phyloP scores from a whole-genome alignment of 2,888 invertebrate genomes.

The Acrocyrtus sp. region DNA sequence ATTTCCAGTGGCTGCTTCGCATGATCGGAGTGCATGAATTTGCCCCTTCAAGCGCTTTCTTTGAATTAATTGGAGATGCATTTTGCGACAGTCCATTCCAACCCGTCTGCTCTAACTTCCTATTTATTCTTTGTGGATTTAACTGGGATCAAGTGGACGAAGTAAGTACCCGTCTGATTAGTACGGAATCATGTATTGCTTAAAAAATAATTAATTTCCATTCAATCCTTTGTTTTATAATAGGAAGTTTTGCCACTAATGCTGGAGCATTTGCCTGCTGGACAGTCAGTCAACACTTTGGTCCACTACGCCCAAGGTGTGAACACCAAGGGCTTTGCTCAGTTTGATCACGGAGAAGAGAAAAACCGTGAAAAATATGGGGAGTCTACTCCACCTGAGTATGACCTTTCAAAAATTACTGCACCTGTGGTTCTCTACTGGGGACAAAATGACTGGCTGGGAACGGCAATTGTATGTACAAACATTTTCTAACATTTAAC shows the following conservation, averaged over 20 bases:
- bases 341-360: constrained; percentile 64
- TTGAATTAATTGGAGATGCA: constrained; percentile 69
- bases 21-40: constrained; percentile 74
- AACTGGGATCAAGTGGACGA: constrained; percentile 68
- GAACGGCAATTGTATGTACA: constrained; percentile 30
- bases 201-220: background rate
- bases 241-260: constrained; percentile 71
- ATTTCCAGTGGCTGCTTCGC: constrained; percentile 67
- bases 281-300: constrained; percentile 66
- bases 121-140: constrained; percentile 73
- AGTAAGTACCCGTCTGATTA: constrained; percentile 64
- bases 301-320: constrained; percentile 66
- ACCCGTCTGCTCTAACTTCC: constrained; percentile 74
- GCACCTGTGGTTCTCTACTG: constrained; percentile 52
- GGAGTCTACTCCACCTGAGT: constrained; percentile 56
- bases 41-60: constrained; percentile 71
- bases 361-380: constrained; percentile 56
- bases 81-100: constrained; percentile 71
- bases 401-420: constrained; percentile 53
- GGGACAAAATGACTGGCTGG: constrained; percentile 58
- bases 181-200: background rate
- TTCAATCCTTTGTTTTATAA: background rate
- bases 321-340: constrained; percentile 63
- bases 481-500: no score
- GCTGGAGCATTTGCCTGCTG: constrained; percentile 64